Evolutionary conservation across 2,888 invertebrate species (phyloP), one percentile per base, ranked within the genome.

Genomic region (Xanthia icteritia): DNA sequence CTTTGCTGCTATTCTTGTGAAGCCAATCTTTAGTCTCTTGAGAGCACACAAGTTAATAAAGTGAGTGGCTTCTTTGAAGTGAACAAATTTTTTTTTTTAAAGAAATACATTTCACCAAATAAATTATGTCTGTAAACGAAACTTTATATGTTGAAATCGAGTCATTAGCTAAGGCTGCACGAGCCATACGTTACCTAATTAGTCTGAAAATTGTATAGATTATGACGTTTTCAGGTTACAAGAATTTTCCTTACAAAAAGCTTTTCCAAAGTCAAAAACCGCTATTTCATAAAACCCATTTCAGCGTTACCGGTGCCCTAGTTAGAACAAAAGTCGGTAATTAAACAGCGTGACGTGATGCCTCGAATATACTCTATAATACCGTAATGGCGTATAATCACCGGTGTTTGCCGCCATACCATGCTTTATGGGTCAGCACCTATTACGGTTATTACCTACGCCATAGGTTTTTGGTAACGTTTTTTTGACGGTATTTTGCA

Each of bases 291-390:
- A 45, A 31, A 81, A 36, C 45, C 13, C 56, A 54, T 76, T 73
- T 63, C 56, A 63, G 60, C 39, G 56, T 13, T 13, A 36, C 36
- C 45, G 48, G 76, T 79, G 74, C 67, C 77, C 75, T 27, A 79
- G 73, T 86, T 76, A 60, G 71, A 83, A 83, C 84, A 79, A 84
- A 86, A 81, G 74, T 64, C 63, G 67, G 87, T 88, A 92, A 92
- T 92, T 92, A 92, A 86, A 31, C 86, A 83, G 84, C 92, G 91
- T 92, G 92, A 92, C 92, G 91, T 73, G 73, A 82, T 86, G 76
- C 86, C 86, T 85, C 85, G 86, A 86, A 15, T 85, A 78, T 81
- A 83, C 87, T 78, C 65, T 76, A 80, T 80, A 79, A 74, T 70
- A 82, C 79, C 64, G 84, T 89, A 89, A 90, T 89, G 85, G 86